These are phyloP conservation scores for Micrastur ruficollis DNA, from an alignment of 2,797 vertebrate species.

Conservation along the genomic window DNA sequence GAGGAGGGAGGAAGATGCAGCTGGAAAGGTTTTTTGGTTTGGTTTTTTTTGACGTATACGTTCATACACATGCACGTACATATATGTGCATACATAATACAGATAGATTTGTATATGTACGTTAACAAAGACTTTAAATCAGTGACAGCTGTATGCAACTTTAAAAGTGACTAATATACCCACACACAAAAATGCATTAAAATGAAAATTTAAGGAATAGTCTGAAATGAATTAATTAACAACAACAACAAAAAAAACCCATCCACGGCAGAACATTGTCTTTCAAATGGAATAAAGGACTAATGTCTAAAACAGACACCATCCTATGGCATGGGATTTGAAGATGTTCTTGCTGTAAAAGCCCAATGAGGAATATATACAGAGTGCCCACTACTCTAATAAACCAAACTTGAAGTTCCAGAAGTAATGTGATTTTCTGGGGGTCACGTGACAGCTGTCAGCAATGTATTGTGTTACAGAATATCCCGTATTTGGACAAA, in stretches of 20 bases:
- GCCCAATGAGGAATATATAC: neutral
- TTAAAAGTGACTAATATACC: slow-evolving; percentile 70
- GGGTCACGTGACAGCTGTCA: neutral
- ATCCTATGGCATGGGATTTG: slow-evolving; percentile 44
- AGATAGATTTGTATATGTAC: neutral
- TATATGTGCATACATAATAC: neutral
- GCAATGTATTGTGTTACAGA: neutral
- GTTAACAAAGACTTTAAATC: slow-evolving; percentile 51
- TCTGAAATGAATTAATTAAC: slow-evolving; percentile 75
- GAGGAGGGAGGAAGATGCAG: slow-evolving; percentile 44
- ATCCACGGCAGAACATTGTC: slow-evolving; percentile 30
- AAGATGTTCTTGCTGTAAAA: slow-evolving; percentile 38
- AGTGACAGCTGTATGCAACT: slow-evolving; percentile 56
- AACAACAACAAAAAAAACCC: neutral
- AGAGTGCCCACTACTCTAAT: neutral
- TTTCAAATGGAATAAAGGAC: slow-evolving; percentile 60
- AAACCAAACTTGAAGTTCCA: neutral
- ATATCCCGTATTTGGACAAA: neutral
- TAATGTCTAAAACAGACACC: slow-evolving; percentile 52
- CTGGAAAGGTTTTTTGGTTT: neutral
- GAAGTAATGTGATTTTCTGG: neutral
- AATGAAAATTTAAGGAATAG: slow-evolving; percentile 74
- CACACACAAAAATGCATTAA: slow-evolving; percentile 69
- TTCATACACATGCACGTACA: neutral
- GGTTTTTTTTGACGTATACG: neutral